These are phyloP conservation scores for Dendrolimus pini DNA, from an alignment of 2,888 invertebrate genomes.

Conservation along the genomic window DNA sequence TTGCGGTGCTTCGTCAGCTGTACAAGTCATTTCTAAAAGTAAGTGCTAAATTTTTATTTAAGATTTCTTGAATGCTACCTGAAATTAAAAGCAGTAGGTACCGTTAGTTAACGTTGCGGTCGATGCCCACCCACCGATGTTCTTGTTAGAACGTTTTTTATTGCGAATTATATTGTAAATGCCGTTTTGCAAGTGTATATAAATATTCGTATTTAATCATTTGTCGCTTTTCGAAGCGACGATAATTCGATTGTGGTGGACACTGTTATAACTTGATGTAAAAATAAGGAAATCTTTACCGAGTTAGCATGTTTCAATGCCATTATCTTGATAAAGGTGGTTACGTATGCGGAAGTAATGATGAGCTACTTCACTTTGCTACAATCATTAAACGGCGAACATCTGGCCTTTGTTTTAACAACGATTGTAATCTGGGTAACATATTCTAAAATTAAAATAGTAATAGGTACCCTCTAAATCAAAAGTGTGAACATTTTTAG, in stretches of 20 bases:
- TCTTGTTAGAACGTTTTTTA: conserved; percentile 21
- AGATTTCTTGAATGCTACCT: conserved; percentile 26
- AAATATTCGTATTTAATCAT: conserved; percentile 8
- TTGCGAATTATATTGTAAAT: too few species aligned
- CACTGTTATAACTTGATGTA: conserved; percentile 13
- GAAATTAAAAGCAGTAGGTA: conserved; percentile 25
- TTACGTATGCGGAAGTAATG: conserved; percentile 64
- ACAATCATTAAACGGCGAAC: conserved; percentile 43
- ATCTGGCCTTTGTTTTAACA: conserved; percentile 43
- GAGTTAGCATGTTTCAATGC: conserved; percentile 58
- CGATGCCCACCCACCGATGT: conserved; percentile 35
- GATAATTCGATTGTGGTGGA: conserved; percentile 8
- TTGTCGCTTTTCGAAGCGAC: conserved; percentile 3
- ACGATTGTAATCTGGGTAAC: too few species aligned
- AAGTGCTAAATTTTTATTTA: conserved; percentile 28
- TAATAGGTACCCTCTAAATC: too few species aligned
- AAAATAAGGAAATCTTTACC: conserved; percentile 45
- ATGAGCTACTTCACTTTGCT: conserved; percentile 53
- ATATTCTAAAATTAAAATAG: too few species aligned
- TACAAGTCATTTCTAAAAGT: conserved; percentile 20
- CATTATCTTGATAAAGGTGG: conserved; percentile 56
- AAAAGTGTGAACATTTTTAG: too few species aligned
- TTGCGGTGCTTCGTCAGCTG: conserved; percentile 28
- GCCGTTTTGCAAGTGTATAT: conserved; percentile 5
- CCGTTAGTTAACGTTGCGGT: conserved; percentile 59